Conservation (phyloP, 2,888 invertebrate species). For the Ceramica pisi region DNA sequence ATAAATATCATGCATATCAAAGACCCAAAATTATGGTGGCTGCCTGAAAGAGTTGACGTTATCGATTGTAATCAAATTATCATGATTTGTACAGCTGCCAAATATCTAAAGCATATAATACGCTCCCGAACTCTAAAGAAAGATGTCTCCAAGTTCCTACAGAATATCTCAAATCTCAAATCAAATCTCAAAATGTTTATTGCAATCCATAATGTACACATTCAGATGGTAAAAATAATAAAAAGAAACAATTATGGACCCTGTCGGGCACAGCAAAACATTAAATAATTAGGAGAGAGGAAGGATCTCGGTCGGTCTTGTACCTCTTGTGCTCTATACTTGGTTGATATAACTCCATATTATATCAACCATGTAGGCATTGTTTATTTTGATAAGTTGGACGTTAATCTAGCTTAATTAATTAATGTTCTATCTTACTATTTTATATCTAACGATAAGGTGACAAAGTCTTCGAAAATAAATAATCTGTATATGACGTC, state of each 20-base stretch:
- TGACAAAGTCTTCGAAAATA: conserved; percentile 26
- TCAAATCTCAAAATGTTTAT: too few species aligned
- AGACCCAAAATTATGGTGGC: not conserved
- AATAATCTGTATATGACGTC: conserved; percentile 37
- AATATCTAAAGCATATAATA: not conserved
- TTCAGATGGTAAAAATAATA: too few species aligned
- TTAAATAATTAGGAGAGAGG: too few species aligned
- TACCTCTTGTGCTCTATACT: too few species aligned
- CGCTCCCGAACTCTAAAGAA: not conserved
- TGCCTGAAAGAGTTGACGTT: not conserved
- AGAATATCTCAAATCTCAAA: too few species aligned
- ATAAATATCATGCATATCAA: not conserved
- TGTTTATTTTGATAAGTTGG: conserved; percentile 1
- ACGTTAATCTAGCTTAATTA: conserved; percentile 25
- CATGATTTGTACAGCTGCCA: not conserved
- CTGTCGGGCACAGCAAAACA: too few species aligned
- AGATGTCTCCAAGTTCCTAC: not conserved
- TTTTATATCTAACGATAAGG: conserved; percentile 24
- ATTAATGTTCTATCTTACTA: conserved; percentile 17
- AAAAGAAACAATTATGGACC: too few species aligned
- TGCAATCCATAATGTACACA: too few species aligned
- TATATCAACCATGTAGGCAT: conserved; percentile 20
- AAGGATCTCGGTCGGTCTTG: too few species aligned
- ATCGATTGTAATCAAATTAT: not conserved
- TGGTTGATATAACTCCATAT: too few species aligned